Conservation (phyloP, 2,888 invertebrate species). For the Scaptomyza cyrtandrae region DNA sequence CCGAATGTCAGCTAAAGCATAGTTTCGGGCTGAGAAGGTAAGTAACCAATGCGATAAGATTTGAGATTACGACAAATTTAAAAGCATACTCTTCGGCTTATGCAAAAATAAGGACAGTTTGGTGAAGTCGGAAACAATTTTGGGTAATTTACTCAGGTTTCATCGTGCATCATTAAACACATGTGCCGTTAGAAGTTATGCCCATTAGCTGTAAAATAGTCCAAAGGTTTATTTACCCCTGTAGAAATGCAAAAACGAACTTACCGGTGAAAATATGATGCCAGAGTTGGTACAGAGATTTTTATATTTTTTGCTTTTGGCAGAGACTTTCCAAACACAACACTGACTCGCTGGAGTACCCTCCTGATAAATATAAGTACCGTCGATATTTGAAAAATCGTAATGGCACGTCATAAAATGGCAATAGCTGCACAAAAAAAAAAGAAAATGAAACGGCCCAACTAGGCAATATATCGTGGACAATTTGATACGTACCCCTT, state of each 20-base stretch:
- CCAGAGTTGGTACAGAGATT: constrained; percentile 57
- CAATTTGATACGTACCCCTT: constrained; percentile 17
- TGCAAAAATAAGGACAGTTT: no score
- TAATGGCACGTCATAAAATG: constrained; percentile 65
- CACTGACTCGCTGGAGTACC: constrained; percentile 45
- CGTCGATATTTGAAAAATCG: constrained; percentile 44
- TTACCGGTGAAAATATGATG: constrained; percentile 22
- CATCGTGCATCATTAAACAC: no score
- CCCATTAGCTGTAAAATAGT: constrained; percentile 11
- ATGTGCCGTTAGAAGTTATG: no score
- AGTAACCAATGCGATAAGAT: no score
- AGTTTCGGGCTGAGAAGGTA: no score
- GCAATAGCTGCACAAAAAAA: constrained; percentile 38
- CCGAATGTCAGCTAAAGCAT: no score
- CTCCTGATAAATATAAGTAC: constrained; percentile 33
- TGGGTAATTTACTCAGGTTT: no score
- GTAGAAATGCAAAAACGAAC: neutral
- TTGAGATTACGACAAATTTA: no score
- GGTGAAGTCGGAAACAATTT: no score
- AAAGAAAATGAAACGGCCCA: neutral
- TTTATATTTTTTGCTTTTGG: constrained; percentile 8
- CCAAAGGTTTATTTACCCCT: neutral
- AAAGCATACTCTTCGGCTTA: no score
- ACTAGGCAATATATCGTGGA: neutral
- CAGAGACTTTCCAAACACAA: constrained; percentile 27